Percentiles rank a stretch among this genome's conserved stretches.
Evolutionary conservation across 1,140 invertebrate genomes (phyloP).

Genomic region (Euwallacea similis): DNA sequence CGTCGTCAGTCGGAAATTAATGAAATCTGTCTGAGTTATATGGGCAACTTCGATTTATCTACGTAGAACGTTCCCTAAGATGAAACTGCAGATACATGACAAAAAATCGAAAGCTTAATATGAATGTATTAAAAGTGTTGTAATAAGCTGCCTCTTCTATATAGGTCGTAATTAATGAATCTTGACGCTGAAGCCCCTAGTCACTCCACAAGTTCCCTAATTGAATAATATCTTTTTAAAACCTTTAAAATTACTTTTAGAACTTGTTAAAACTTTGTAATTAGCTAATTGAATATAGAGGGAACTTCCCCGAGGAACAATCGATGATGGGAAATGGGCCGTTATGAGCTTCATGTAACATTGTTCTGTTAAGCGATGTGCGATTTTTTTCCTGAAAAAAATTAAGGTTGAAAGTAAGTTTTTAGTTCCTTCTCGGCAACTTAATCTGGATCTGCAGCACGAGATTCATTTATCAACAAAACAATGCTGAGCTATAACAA

Average conservation of each 20-base stretch:
- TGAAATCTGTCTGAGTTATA: slow-evolving; percentile 11
- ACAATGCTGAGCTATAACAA: slow-evolving; percentile 34
- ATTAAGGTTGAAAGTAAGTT: slow-evolving; percentile 7
- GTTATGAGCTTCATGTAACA: no score
- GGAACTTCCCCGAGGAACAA: slow-evolving; percentile 17
- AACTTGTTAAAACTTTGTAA: slow-evolving; percentile 45
- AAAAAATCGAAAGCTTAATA: not conserved
- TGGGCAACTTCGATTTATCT: not conserved
- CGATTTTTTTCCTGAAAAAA: no score
- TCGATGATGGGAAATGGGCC: slow-evolving; percentile 20
- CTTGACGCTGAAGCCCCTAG: slow-evolving; percentile 19
- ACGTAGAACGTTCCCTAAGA: not conserved
- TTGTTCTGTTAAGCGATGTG: no score
- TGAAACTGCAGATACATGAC: not conserved
- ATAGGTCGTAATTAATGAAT: slow-evolving; percentile 23
- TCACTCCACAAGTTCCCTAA: slow-evolving; percentile 29
- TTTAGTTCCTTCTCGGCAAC: slow-evolving; percentile 25
- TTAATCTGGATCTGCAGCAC: slow-evolving; percentile 22
- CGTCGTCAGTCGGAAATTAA: slow-evolving; percentile 15
- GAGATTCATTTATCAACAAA: slow-evolving; percentile 37
- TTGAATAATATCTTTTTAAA: slow-evolving; percentile 43
- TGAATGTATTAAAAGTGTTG: not conserved
- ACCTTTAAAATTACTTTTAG: slow-evolving; percentile 40
- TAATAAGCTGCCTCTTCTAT: no score
- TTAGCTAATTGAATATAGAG: slow-evolving; percentile 41